A percentile compares a stretch with the other conserved stretches of the same genome.
These are phyloP conservation scores for Deilephila elpenor DNA, from an alignment of 2,888 invertebrate genomes.

Conservation along the genomic window DNA sequence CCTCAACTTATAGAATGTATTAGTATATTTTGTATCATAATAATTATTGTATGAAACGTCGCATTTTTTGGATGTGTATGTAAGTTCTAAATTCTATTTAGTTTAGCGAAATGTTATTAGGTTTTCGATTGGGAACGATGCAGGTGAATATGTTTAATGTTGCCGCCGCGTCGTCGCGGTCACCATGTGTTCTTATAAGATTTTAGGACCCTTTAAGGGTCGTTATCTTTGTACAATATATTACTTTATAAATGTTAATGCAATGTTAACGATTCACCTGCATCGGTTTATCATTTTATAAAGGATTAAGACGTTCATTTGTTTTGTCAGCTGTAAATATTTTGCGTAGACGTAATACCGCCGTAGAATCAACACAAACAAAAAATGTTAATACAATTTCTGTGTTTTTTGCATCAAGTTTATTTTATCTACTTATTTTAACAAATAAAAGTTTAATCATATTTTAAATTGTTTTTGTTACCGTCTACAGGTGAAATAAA, in stretches of 20 bases:
- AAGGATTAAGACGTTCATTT: slow-evolving; percentile 67
- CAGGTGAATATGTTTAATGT: slow-evolving; percentile 78
- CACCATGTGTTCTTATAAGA: slow-evolving; percentile 68
- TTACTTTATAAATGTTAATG: slow-evolving; percentile 54
- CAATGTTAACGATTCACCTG: slow-evolving; percentile 79
- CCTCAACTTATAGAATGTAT: slow-evolving; percentile 48
- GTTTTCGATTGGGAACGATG: slow-evolving; percentile 59
- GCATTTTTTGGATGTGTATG: slow-evolving; percentile 63
- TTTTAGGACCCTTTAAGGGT: slow-evolving; percentile 67
- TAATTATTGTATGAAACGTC: slow-evolving; percentile 54
- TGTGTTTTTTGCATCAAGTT: slow-evolving; percentile 82
- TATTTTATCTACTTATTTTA: slow-evolving; percentile 85
- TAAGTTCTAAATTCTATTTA: slow-evolving; percentile 61
- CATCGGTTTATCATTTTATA: slow-evolving; percentile 65
- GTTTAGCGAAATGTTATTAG: slow-evolving; percentile 64
- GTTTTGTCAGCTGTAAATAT: slow-evolving; percentile 80
- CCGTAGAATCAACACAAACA: slow-evolving; percentile 72
- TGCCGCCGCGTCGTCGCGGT: slow-evolving; percentile 65
- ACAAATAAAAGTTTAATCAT: slow-evolving; percentile 80
- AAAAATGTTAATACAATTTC: slow-evolving; percentile 77
- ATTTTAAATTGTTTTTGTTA: slow-evolving; percentile 47
- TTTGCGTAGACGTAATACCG: slow-evolving; percentile 73
- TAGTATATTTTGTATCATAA: slow-evolving; percentile 57
- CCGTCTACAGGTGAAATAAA: slow-evolving; percentile 27
- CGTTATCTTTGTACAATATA: slow-evolving; percentile 45